Percentiles rank a stretch among this genome's conserved stretches.
phyloP scores from a whole-genome alignment of 2,888 invertebrate species.

The Dichetophora obliterata region DNA sequence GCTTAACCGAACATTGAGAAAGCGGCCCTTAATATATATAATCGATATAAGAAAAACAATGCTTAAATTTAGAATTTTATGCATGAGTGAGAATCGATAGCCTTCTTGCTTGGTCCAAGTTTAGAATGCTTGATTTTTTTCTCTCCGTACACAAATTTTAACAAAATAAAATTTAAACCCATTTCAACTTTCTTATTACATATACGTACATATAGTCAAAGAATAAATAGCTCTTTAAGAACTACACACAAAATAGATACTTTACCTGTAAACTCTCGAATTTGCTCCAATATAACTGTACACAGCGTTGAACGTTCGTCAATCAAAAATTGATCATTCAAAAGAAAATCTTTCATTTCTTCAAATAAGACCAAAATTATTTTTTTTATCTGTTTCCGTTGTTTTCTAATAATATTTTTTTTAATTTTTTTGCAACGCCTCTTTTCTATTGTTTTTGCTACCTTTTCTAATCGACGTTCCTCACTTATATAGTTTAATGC shows the following conservation, averaged over 20 bases:
- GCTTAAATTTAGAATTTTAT: too few species aligned
- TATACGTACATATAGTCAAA: too few species aligned
- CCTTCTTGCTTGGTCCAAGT: too few species aligned
- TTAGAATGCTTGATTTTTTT: too few species aligned
- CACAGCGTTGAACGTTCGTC: conserved; percentile 59
- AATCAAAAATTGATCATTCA: conserved; percentile 62
- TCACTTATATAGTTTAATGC: conserved; percentile 63
- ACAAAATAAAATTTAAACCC: too few species aligned
- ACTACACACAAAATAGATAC: not conserved
- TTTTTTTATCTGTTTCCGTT: conserved; percentile 60
- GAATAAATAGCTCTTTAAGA: too few species aligned
- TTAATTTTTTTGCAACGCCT: conserved; percentile 55
- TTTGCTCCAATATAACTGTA: conserved; percentile 58
- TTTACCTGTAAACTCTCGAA: conserved; percentile 62
- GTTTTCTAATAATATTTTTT: conserved; percentile 56
- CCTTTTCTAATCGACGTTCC: conserved; percentile 59
- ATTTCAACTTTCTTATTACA: too few species aligned
- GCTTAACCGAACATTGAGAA: too few species aligned
- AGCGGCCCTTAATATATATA: too few species aligned
- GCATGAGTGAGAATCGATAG: too few species aligned
- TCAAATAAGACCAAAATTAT: conserved; percentile 64
- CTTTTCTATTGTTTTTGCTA: conserved; percentile 51
- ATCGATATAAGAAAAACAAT: too few species aligned
- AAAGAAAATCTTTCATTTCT: conserved; percentile 64
- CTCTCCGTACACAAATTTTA: too few species aligned